Evolutionary conservation across 2,797 vertebrate species (phyloP).

Genomic region (Tragelaphus oryx): DNA sequence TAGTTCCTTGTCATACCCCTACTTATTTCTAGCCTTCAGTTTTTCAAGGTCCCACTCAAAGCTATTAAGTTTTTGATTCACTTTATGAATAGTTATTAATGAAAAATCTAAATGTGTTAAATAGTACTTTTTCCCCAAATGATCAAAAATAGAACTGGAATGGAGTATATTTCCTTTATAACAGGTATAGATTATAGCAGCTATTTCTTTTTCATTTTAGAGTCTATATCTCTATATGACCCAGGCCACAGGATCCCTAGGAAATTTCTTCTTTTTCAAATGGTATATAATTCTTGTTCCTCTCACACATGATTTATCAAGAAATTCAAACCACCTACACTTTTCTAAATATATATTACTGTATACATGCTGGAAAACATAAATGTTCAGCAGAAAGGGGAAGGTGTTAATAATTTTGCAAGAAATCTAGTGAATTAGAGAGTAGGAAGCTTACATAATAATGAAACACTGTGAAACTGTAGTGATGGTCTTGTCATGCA

Average conservation of each 20-base stretch:
- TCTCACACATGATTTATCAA: neutral
- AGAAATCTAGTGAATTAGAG: neutral
- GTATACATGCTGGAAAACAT: neutral
- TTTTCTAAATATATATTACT: neutral
- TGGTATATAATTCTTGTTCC: neutral
- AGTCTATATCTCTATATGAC: neutral
- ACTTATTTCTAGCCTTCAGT: neutral
- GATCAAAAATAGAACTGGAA: neutral
- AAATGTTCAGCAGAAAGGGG: neutral
- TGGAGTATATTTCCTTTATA: neutral
- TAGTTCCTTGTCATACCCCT: neutral
- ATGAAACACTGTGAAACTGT: neutral
- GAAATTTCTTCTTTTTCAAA: neutral
- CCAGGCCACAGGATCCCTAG: neutral
- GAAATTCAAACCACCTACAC: neutral
- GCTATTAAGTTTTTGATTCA: neutral
- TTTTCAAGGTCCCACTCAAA: neutral
- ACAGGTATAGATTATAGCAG: neutral
- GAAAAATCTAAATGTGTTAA: neutral
- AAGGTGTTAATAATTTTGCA: neutral
- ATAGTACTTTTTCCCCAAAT: neutral
- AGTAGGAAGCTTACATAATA: neutral
- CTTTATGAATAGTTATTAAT: neutral
- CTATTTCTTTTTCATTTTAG: neutral
- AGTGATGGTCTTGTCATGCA: neutral